phyloP scores from a whole-genome alignment of 1,140 invertebrate species.

The Ericerus pela region DNA sequence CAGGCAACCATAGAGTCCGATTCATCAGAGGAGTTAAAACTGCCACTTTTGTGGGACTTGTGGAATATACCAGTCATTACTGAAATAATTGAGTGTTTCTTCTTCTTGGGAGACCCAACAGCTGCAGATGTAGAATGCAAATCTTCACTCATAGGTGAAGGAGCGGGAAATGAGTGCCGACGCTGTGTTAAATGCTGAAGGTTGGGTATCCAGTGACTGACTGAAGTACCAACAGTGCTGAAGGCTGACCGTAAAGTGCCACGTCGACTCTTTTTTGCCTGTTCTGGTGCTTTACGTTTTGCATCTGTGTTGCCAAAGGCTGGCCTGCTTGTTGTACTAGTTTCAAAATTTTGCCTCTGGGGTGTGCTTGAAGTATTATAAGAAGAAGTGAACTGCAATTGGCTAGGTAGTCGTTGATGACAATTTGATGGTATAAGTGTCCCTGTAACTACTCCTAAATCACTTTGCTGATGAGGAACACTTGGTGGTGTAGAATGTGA shows the following conservation, averaged over 20 bases:
- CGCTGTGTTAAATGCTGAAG: slow-evolving; percentile 60
- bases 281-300: slow-evolving; percentile 36
- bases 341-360: too few relatives aligned
- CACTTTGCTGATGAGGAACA: too few relatives aligned
- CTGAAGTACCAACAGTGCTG: slow-evolving; percentile 38
- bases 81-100: slow-evolving; percentile 59
- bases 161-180: slow-evolving; percentile 62
- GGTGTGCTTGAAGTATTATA: too few relatives aligned
- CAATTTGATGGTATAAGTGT: too few relatives aligned
- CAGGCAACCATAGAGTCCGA: neutral
- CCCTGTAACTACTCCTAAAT: too few relatives aligned
- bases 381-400: too few relatives aligned
- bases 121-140: slow-evolving; percentile 12
- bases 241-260: slow-evolving; percentile 60
- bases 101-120: slow-evolving; percentile 41
- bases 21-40: slow-evolving; percentile 12
- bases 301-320: too few relatives aligned
- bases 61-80: slow-evolving; percentile 63
- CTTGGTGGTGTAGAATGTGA: too few relatives aligned
- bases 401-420: too few relatives aligned
- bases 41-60: slow-evolving; percentile 37
- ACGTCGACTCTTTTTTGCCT: slow-evolving; percentile 48
- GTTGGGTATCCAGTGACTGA: slow-evolving; percentile 65
- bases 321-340: too few relatives aligned
- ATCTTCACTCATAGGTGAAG: slow-evolving; percentile 46